Conservation (phyloP, 2,888 invertebrate genomes). For the Drosophila lutescens region DNA sequence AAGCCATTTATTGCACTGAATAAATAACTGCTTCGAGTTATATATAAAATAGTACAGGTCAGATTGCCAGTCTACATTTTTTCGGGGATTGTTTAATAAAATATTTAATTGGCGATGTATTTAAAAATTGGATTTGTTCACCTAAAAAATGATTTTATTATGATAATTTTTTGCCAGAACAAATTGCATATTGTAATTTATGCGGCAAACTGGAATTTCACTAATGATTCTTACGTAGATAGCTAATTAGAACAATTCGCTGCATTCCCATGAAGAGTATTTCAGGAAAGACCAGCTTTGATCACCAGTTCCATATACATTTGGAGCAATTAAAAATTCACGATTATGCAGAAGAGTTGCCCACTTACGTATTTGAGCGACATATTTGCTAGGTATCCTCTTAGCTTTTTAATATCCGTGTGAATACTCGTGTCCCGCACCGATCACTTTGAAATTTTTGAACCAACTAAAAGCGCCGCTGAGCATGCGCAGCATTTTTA, state of each 20-base stretch:
- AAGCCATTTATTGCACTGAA: slow-evolving; percentile 31
- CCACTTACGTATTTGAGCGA: slow-evolving; percentile 37
- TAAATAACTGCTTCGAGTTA: slow-evolving; percentile 2
- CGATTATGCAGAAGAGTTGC: slow-evolving; percentile 11
- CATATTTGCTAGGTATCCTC: slow-evolving; percentile 16
- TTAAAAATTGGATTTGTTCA: slow-evolving; percentile 3
- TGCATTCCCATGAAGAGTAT: slow-evolving; percentile 14
- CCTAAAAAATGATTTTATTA: slow-evolving; percentile 24
- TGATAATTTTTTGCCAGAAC: slow-evolving; percentile 17
- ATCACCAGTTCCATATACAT: slow-evolving; percentile 13
- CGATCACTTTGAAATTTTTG: slow-evolving; percentile 41
- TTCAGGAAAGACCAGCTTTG: slow-evolving; percentile 37
- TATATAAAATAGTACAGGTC: slow-evolving; percentile 13
- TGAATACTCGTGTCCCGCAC: slow-evolving; percentile 21
- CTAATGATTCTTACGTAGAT: slow-evolving; percentile 43
- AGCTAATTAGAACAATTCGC: slow-evolving; percentile 44
- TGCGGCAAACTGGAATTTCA: slow-evolving; percentile 32
- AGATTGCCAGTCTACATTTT: not conserved
- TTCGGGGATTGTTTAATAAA: slow-evolving; percentile 10
- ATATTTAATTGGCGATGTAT: slow-evolving; percentile 23
- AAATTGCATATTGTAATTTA: slow-evolving; percentile 41
- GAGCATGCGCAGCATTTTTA: slow-evolving; percentile 63
- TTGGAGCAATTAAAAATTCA: slow-evolving; percentile 22
- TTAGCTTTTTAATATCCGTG: slow-evolving; percentile 1
- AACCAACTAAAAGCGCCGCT: slow-evolving; percentile 73